Conservation (phyloP, 2,113 vertebrate species). For the Corydoras sp. region DNA sequence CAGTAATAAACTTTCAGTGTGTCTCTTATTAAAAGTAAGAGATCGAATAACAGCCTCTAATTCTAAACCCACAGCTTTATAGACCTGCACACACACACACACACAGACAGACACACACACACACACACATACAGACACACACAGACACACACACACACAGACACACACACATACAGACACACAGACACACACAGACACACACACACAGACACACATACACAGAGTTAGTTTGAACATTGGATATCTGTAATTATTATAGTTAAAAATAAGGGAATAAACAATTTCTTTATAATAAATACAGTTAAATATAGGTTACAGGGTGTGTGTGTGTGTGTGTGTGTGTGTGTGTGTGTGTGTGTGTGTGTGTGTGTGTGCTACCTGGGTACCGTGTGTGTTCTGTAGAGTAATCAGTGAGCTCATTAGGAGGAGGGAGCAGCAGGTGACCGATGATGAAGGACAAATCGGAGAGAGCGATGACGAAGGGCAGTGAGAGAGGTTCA, state of each 20-base stretch:
- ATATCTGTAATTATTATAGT: too few relatives aligned
- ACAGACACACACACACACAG: background rate
- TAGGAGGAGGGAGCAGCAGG: slow-evolving; percentile 79
- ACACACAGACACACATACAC: too few relatives aligned
- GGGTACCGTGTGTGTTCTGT: slow-evolving; percentile 68
- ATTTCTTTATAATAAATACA: too few relatives aligned
- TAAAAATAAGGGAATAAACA: too few relatives aligned
- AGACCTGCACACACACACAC: slow-evolving; percentile 63
- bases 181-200: too few relatives aligned
- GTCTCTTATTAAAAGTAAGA: slow-evolving; percentile 72
- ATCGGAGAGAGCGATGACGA: slow-evolving; percentile 40
- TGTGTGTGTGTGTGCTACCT: slow-evolving; percentile 65
- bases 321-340: too few relatives aligned
- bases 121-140: background rate
- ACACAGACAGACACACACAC: background rate
- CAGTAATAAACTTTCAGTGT: slow-evolving; percentile 67
- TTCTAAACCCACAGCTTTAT: slow-evolving; percentile 73
- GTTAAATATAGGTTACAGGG: too few relatives aligned
- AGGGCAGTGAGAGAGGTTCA: slow-evolving; percentile 54
- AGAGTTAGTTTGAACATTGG: too few relatives aligned
- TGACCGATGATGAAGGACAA: slow-evolving; percentile 54
- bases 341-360: slow-evolving; percentile 12
- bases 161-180: too few relatives aligned
- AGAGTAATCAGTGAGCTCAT: slow-evolving; percentile 73
- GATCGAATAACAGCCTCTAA: slow-evolving; percentile 69